phyloP scores from a whole-genome alignment of 2,888 invertebrate species.

The Lysandra coridon region DNA sequence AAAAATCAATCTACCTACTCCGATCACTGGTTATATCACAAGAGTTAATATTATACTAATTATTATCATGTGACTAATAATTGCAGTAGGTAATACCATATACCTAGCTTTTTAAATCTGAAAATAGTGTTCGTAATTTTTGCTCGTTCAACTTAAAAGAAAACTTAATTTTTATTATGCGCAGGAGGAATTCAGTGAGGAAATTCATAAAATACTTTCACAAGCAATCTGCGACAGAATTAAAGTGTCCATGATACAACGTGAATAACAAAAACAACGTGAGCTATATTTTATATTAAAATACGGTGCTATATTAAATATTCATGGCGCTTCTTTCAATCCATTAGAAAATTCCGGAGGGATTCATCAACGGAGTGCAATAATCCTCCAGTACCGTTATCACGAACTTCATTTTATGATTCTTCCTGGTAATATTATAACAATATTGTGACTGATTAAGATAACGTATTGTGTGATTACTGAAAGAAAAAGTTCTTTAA shows the following conservation, averaged over 20 bases:
- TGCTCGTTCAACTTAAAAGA: neutral
- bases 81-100: too few relatives aligned
- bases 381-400: constrained; percentile 17
- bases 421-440: neutral
- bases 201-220: neutral
- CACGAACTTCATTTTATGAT: constrained; percentile 9
- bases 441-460: neutral
- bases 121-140: neutral
- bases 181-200: neutral
- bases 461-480: neutral
- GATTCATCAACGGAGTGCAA: constrained; percentile 25
- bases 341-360: constrained; percentile 26
- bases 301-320: constrained; percentile 30
- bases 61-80: too few relatives aligned
- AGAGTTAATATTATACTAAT: too few relatives aligned
- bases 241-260: neutral
- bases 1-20: too few relatives aligned
- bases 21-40: too few relatives aligned
- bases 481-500: too few relatives aligned
- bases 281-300: constrained; percentile 18
- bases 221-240: constrained; percentile 1
- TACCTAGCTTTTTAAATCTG: too few relatives aligned
- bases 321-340: constrained; percentile 28
- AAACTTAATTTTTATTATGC: neutral
- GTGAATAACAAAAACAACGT: constrained; percentile 10